These are phyloP conservation scores for Volucella inanis DNA, from an alignment of 2,888 invertebrate genomes.

Conservation along the genomic window DNA sequence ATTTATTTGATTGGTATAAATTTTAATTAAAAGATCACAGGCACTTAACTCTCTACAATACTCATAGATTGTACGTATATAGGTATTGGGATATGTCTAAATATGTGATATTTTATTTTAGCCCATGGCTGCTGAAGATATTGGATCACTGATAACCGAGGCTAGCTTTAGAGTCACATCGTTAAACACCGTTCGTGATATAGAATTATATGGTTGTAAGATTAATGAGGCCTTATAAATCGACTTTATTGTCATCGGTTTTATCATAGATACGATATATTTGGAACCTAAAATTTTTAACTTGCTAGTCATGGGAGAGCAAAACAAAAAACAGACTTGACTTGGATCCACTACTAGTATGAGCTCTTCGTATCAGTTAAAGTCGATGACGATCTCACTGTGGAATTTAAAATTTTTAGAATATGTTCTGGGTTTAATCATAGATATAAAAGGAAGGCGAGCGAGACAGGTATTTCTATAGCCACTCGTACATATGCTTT, in stretches of 20 bases:
- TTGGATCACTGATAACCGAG: slow-evolving; percentile 51
- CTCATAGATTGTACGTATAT: background rate
- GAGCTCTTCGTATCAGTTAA: too few relatives aligned
- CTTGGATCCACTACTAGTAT: background rate
- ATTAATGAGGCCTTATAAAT: slow-evolving; percentile 52
- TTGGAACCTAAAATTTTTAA: slow-evolving; percentile 24
- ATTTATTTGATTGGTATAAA: slow-evolving; percentile 67
- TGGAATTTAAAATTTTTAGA: too few relatives aligned
- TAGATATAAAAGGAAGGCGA: too few relatives aligned
- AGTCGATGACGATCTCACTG: too few relatives aligned
- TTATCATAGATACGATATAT: slow-evolving; percentile 55
- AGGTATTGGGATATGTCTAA: background rate
- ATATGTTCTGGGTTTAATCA: too few relatives aligned
- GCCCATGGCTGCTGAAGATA: slow-evolving; percentile 48
- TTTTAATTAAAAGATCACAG: slow-evolving; percentile 61
- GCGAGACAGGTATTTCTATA: too few relatives aligned
- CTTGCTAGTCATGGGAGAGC: slow-evolving; percentile 7
- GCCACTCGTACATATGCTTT: too few relatives aligned
- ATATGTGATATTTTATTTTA: slow-evolving; percentile 31
- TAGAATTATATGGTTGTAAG: slow-evolving; percentile 42
- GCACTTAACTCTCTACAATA: background rate
- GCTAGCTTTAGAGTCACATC: slow-evolving; percentile 56
- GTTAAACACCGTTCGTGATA: slow-evolving; percentile 61
- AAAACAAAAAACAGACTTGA: slow-evolving; percentile 15
- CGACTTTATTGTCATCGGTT: slow-evolving; percentile 43